Conservation (phyloP, 1,140 invertebrate genomes). For the Theocolax elegans region DNA sequence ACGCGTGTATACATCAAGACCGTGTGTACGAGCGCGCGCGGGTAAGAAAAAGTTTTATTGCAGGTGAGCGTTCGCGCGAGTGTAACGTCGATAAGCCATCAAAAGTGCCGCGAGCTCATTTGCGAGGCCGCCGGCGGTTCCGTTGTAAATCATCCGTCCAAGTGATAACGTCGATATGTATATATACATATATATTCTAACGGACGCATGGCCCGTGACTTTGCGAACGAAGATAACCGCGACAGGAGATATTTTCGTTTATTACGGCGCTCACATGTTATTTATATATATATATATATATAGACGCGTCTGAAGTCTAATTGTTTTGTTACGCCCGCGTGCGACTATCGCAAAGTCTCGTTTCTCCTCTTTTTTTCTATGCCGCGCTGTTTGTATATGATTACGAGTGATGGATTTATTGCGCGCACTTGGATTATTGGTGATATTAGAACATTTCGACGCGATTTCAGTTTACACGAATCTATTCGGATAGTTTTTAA, state of each 20-base stretch:
- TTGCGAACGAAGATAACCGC: slow-evolving; percentile 15
- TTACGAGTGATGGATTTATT: slow-evolving; percentile 23
- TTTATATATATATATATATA: no score
- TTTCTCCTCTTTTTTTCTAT: neutral
- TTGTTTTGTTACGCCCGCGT: slow-evolving; percentile 7
- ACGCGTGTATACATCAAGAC: no score
- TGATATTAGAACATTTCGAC: no score
- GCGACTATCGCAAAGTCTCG: neutral
- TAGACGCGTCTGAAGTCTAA: neutral
- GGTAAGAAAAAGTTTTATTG: slow-evolving; percentile 1
- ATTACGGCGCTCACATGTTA: neutral
- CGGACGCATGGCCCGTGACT: no score
- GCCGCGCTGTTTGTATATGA: neutral
- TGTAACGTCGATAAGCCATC: slow-evolving; percentile 33
- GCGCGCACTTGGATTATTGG: no score
- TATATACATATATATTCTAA: no score
- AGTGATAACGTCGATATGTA: no score
- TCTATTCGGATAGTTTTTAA: no score
- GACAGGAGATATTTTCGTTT: slow-evolving; percentile 7
- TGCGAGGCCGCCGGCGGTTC: neutral
- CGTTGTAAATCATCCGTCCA: slow-evolving; percentile 20
- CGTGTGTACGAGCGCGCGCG: no score
- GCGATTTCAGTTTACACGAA: no score
- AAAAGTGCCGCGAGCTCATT: slow-evolving; percentile 22
- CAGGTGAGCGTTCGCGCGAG: neutral